Conservation (phyloP, 2,797 vertebrate genomes). For the Heliangelus exortis region DNA sequence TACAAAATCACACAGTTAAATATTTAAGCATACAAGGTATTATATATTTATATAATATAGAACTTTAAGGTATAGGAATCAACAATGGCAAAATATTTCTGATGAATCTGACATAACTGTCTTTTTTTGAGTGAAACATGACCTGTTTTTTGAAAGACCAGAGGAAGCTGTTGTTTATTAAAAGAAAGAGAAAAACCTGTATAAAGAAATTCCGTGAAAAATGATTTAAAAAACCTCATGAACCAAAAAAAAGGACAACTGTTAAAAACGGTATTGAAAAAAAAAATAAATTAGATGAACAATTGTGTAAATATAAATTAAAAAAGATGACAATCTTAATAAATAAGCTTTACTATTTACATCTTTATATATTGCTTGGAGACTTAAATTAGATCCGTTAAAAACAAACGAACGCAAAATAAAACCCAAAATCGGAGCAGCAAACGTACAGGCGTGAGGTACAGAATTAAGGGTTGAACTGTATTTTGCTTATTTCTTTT, state of each 20-base stretch:
- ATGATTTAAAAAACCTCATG: conserved; percentile 77
- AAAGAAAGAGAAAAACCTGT: conserved; percentile 71
- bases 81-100: conserved; percentile 85
- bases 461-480: conserved; percentile 89
- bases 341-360: conserved; percentile 99
- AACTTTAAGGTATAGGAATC: conserved; percentile 83
- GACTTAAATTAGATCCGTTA: conserved; percentile 93
- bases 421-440: conserved; percentile 87
- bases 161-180: conserved; percentile 59
- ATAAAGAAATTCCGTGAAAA: conserved; percentile 80
- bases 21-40: conserved; percentile 82
- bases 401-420: conserved; percentile 92
- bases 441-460: conserved; percentile 98
- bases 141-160: conserved; percentile 79
- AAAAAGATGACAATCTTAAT: conserved; percentile 99
- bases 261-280: conserved; percentile 92
- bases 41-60: conserved; percentile 87
- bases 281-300: conserved; percentile 98
- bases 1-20: conserved; percentile 78
- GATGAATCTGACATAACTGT: conserved; percentile 75
- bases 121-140: conserved; percentile 73
- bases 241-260: conserved; percentile 82
- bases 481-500: conserved; percentile 78
- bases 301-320: conserved; percentile 99
- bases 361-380: conserved; percentile 95